These are phyloP conservation scores for Enteromius radiatus DNA, from an alignment of 2,797 vertebrate species.

Conservation along the genomic window DNA sequence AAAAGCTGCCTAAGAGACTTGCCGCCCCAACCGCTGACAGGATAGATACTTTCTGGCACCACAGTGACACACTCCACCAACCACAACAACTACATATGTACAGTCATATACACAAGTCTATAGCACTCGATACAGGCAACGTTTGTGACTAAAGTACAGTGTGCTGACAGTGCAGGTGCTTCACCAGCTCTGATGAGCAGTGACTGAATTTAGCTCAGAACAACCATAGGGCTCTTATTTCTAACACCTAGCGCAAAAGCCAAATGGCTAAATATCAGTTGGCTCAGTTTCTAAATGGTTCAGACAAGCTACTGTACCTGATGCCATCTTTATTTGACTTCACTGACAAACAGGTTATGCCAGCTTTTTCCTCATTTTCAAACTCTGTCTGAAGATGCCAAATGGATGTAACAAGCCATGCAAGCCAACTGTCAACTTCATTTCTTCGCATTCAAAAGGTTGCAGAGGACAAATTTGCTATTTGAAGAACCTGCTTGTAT, in stretches of 20 bases:
- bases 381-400: neutral
- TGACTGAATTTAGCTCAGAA: constrained; percentile 19
- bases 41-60: neutral
- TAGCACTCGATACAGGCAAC: neutral
- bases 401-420: neutral
- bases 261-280: constrained; percentile 32
- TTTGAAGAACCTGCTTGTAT: constrained; percentile 30
- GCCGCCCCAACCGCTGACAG: neutral
- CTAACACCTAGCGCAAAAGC: constrained; percentile 19
- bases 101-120: neutral
- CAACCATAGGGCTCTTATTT: constrained; percentile 47
- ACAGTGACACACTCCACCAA: neutral
- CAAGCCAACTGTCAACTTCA: neutral
- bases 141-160: neutral
- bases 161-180: neutral
- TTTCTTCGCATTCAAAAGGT: constrained; percentile 6
- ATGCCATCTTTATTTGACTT: neutral
- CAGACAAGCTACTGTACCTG: constrained; percentile 11
- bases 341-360: neutral
- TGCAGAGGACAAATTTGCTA: constrained; percentile 12
- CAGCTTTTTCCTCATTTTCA: neutral
- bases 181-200: constrained; percentile 2
- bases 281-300: constrained; percentile 12
- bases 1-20: constrained; percentile 29
- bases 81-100: constrained; percentile 1